Base-by-base conservation (phyloP, 92 coral and sea anemone species). In the Porites lobata region DNA sequence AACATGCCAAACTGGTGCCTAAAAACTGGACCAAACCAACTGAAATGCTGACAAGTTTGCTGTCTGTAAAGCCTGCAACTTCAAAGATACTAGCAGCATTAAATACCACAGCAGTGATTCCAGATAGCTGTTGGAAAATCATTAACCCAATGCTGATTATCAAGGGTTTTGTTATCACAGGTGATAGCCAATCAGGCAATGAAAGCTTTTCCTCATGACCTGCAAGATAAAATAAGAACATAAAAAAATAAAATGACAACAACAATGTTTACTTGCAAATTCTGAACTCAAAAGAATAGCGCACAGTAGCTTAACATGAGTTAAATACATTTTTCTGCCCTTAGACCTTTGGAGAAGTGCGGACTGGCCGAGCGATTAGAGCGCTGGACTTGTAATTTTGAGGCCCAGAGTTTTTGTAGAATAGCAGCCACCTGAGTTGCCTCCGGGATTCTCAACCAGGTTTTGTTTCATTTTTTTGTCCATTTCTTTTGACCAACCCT, bases 81-180 rank as follows among this genome's bases (percentile, higher is more conserved):
- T 77, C 56, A 66, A 96, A 87, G 82, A 96, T 94, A 50, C 67
- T n/a, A 7, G 96, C 94, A 77, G 91, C 90, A 82, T 96, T 94
- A 24, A 88, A 82, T 7, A 95, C 43, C n/a, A 96, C 94, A 13
- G 96, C 91, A 78, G 93, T 94, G 21, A 95, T 61, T 17, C 99
- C 98, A 78, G 90, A 78, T 64, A 95, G 91, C 85, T 96, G 99
- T 86, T 96, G 99, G 82, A 96, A 91, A 69, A 96, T 53, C 96
- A 93, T 93, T 6, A 89, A 74, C 13, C 91, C 90, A 9, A 93
- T 12, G 63, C 93, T 88, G 51, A 96, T 77, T 17, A 91, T 67
- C 54, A 96, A 85, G 0, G 99, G 99, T 64, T 89, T 93, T 7
- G 85, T 83, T 38, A 96, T 79, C 5, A 88, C 75, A 3, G 96